Evolutionary conservation across 2,888 invertebrate species (phyloP).

Genomic region (Papilio protenor): DNA sequence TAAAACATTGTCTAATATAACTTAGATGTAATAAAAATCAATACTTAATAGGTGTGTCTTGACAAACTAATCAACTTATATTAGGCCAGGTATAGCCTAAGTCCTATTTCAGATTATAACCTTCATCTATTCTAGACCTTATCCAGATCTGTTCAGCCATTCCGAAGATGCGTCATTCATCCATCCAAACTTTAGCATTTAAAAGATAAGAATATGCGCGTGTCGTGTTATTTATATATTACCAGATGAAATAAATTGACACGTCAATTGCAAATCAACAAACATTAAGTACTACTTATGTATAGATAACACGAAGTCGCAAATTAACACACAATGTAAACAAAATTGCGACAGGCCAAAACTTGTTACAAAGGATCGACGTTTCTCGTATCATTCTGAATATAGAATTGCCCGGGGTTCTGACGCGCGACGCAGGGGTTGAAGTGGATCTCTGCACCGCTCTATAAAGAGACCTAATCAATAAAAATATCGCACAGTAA

Average conservation of each 20-base stretch:
- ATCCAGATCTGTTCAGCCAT: background rate
- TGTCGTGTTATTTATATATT: background rate
- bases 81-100: background rate
- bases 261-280: background rate
- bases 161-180: too few species aligned
- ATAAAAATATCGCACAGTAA: constrained; percentile 23
- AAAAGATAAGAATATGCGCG: background rate
- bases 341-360: background rate
- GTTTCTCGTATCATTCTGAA: constrained; percentile 28
- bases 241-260: background rate
- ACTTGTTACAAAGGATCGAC: constrained; percentile 8
- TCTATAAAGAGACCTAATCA: background rate
- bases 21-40: too few species aligned
- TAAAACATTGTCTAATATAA: too few species aligned
- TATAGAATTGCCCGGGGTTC: constrained; percentile 12
- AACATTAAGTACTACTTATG: background rate
- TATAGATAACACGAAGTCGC: constrained; percentile 4
- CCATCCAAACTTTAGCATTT: background rate
- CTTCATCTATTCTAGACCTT: too few species aligned
- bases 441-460: background rate
- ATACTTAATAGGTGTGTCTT: background rate
- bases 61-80: background rate
- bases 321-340: constrained; percentile 17
- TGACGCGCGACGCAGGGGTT: constrained; percentile 15
- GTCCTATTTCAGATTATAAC: too few species aligned